Conservation (phyloP, 2,888 invertebrate genomes). For the Tenthredo livida region DNA sequence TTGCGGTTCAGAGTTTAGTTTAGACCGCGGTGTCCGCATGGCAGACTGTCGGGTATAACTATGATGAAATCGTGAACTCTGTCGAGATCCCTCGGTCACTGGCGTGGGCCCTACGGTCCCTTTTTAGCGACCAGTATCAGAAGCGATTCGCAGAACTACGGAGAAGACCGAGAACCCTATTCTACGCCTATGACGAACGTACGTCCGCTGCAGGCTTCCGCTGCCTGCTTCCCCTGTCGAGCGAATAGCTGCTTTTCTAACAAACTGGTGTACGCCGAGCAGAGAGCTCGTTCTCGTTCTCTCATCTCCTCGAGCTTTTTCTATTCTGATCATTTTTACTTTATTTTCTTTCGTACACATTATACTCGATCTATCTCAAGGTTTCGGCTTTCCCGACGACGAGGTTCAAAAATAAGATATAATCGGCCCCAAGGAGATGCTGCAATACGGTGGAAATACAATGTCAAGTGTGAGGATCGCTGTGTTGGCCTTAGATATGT, state of each 20-base stretch:
- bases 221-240: constrained; percentile 53
- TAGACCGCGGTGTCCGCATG: constrained; percentile 46
- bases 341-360: not conserved
- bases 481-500: not conserved
- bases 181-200: constrained; percentile 58
- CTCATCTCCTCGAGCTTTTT: not conserved
- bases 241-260: constrained; percentile 36
- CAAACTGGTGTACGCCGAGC: not conserved
- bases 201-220: constrained; percentile 61
- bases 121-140: not conserved
- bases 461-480: not conserved
- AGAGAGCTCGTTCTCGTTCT: not conserved
- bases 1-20: not conserved
- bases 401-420: not conserved
- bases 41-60: constrained; percentile 51
- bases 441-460: not conserved
- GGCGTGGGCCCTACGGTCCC: constrained; percentile 47
- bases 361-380: not conserved
- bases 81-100: constrained; percentile 59
- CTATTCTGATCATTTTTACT: constrained; percentile 1
- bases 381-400: not conserved
- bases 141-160: not conserved
- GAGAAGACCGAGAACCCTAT: not conserved
- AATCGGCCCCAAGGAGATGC: not conserved
- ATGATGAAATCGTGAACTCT: constrained; percentile 55